Base-by-base conservation (phyloP, 2,113 vertebrate species). In the Hyla sarda region DNA sequence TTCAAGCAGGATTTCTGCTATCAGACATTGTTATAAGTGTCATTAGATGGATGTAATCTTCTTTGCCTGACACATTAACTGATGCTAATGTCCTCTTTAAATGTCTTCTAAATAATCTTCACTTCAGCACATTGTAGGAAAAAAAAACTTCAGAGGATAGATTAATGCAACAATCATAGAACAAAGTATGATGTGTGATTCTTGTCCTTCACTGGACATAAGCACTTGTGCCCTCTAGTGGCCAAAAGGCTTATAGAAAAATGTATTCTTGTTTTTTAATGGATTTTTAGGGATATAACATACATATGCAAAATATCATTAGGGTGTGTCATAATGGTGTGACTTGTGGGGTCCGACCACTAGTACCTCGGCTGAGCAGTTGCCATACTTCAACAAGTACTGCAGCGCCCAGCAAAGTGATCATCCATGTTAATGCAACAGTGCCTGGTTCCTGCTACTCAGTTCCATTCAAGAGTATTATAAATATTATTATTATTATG, bases 91-190 rank as follows among this genome's bases (percentile, higher is more conserved):
- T 79, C 54, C 76, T 79, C 19, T n/a, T 56, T 56, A 79, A 79
- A 58, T 37, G 76, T 79, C 52, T 56, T 56, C 50, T 37, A 79
- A 79, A 79, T 79, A 79, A 79, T 79, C 52, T 79, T 58, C 76
- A 23, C 50, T 79, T 54, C 28, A 37, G 30, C 76, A 79, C 32
- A 56, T 37, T 79, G 76, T 78, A 54, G 28, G n/a, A n/a, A 34
- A 78, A 34, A 52, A 78, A 78, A 28, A 16, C 48, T 54, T 32
- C 21, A 32, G 28, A 56, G 48, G 21, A 56, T 32, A 34, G 75
- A 78, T 78, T 77, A 77, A 21, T 25, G 47, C 75, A 37, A 34
- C 75, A 56, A 11, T 37, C 9, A 79, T 5, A n/a, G 76, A 56
- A 37, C 76, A 79, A 58, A 79, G 52, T 58, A 58, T 58, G 17